Base-by-base conservation (phyloP, 2,797 vertebrate species). In the Oryzias sinensis region DNA sequence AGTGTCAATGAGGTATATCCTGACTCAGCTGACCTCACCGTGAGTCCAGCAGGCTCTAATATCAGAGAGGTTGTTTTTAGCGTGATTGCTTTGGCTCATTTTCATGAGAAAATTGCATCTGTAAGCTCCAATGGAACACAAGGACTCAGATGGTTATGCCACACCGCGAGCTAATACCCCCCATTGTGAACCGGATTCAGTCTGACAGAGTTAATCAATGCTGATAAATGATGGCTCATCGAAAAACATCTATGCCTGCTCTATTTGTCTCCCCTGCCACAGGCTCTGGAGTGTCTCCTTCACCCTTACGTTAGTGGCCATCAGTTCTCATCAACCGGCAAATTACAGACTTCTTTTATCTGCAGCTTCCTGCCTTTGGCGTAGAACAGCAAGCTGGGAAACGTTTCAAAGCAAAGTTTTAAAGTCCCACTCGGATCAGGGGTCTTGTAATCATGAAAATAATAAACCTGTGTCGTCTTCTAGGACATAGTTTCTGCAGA, bases 171-270 rank as follows among this genome's bases (percentile, higher is more conserved):
- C 55, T 54, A 59, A 68, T 72, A 59, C 46, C 63, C 68, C 56
- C 73, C 55, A 37, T 60, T 49, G 48, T 64, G 59, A 27, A 64
- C 74, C 73, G 72, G 61, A 75, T 73, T 83, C 49, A 16, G 25
- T 44, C 70, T 69, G 84, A 82, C 76, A 73, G 72, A 51, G 53
- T 72, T 88, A 83, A 79, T 87, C 77, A 66, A 79, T 85, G 68
- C 68, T 64, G 70, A 88, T 88, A 68, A 69, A 88, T 87, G 65
- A 75, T 83, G 62, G 78, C 58, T 51, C 37, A 46, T 53, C 65
- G 63, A 66, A 76, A 68, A 50, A 59, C 6, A 27, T 43, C 63
- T 5, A 1, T 50, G 49, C 41, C 24, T 42, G 60, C 47, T 49
- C 48, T 43, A 24, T 50, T 48, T 61, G 22, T 27, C 14, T 47